Evolutionary conservation across 1,140 invertebrate genomes (phyloP).

Genomic region (Zaprionus tsacasi): DNA sequence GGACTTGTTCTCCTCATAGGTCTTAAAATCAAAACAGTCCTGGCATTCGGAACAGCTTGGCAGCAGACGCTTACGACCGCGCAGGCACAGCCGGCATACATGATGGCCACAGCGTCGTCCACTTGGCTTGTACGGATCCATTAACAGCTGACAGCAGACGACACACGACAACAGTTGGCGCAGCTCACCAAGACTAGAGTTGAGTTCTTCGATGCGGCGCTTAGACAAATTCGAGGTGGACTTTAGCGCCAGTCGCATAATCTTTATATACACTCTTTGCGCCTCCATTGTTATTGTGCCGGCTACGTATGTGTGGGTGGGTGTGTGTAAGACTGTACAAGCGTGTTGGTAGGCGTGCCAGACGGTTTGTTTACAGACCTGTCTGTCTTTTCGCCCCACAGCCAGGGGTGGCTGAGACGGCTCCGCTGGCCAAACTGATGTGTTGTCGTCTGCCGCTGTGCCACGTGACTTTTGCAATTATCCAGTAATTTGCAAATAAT

Average conservation of each 20-base stretch:
- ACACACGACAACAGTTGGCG: conserved; percentile 94
- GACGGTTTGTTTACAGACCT: conserved; percentile 49
- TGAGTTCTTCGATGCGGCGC: conserved; percentile 92
- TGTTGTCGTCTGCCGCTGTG: conserved; percentile 9
- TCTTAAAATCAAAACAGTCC: conserved; percentile 87
- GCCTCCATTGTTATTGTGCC: conserved; percentile 32
- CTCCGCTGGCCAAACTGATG: conserved; percentile 33
- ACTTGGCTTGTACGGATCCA: conserved; percentile 91
- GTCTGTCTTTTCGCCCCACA: neutral
- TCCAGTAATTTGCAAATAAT: conserved; percentile 12
- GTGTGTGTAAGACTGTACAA: conserved; percentile 50
- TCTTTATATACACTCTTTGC: conserved; percentile 52
- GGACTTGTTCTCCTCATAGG: conserved; percentile 93
- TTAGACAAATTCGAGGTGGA: conserved; percentile 82
- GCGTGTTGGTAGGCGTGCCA: conserved; percentile 13
- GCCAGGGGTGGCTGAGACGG: conserved; percentile 5
- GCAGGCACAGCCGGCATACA: conserved; percentile 92
- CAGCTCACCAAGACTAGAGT: conserved; percentile 92
- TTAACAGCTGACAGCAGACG: conserved; percentile 93
- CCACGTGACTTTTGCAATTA: conserved; percentile 10
- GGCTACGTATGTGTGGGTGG: conserved; percentile 1
- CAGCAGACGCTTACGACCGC: conserved; percentile 93
- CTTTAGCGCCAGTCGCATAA: conserved; percentile 44
- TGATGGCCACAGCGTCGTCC: conserved; percentile 94
- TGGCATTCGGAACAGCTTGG: conserved; percentile 94